These are phyloP conservation scores for Megalops cyprinoides DNA, from an alignment of 2,797 vertebrate species.

Conservation along the genomic window DNA sequence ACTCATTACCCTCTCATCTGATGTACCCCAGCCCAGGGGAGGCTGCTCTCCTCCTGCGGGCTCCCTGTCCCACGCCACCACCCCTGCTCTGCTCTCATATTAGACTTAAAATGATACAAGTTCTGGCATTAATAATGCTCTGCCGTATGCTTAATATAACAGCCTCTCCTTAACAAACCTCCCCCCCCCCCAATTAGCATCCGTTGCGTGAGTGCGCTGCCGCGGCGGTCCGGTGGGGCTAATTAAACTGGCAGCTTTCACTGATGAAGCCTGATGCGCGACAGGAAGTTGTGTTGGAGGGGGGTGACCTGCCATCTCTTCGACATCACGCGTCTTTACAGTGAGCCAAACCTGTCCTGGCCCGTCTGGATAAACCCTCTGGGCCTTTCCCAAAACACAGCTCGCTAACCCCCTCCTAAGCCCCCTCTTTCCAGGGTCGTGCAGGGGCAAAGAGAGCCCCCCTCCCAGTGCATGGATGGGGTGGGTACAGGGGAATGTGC, in stretches of 20 bases:
- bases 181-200: neutral
- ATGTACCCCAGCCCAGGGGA: too few species aligned
- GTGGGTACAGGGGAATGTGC: too few species aligned
- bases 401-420: neutral
- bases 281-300: conserved; percentile 2
- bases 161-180: conserved; percentile 10
- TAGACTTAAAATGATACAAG: too few species aligned
- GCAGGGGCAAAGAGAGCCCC: too few species aligned
- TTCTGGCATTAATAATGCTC: neutral
- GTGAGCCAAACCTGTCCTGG: neutral
- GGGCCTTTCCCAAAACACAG: neutral
- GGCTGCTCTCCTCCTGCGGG: too few species aligned
- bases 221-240: conserved; percentile 16
- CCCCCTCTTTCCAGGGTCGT: neutral
- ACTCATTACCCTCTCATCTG: too few species aligned
- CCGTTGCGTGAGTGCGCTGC: neutral
- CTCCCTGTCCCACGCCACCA: neutral
- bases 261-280: neutral
- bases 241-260: conserved; percentile 34
- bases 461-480: too few species aligned
- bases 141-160: conserved; percentile 5
- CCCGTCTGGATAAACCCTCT: neutral
- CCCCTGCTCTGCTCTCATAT: neutral
- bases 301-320: neutral
- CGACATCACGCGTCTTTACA: too few species aligned